Conservation (phyloP, 1,140 invertebrate species). For the Zaprionus ghesquierei region DNA sequence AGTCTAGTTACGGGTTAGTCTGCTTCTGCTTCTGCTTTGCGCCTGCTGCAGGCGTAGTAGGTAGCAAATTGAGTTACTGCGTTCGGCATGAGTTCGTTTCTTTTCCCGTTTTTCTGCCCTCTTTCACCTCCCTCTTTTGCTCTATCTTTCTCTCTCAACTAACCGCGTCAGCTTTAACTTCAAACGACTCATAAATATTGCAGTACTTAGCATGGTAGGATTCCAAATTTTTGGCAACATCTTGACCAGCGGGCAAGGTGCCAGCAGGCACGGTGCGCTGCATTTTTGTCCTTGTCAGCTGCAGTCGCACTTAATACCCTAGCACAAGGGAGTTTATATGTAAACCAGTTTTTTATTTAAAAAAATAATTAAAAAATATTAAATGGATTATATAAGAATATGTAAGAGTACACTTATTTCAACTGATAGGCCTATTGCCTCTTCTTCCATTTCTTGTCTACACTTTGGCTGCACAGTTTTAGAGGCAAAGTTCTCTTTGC, state of each 20-base stretch:
- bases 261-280: slow-evolving; percentile 33
- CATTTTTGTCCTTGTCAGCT: slow-evolving; percentile 24
- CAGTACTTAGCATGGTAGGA: slow-evolving; percentile 66
- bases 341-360: not conserved
- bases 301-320: slow-evolving; percentile 5
- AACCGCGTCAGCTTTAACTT: slow-evolving; percentile 25
- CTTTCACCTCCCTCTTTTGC: not conserved
- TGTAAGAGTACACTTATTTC: not conserved
- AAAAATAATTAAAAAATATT: too few relatives aligned
- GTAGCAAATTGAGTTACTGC: slow-evolving; percentile 35
- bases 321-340: not conserved
- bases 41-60: slow-evolving; percentile 28
- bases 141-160: slow-evolving; percentile 10
- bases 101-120: not conserved
- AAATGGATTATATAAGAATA: too few relatives aligned
- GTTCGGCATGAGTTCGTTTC: slow-evolving; percentile 27
- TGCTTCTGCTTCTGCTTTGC: slow-evolving; percentile 24
- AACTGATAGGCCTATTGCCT: not conserved
- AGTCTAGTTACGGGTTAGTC: slow-evolving; percentile 6
- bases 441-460: slow-evolving; percentile 7
- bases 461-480: slow-evolving; percentile 29
- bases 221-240: slow-evolving; percentile 54
- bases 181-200: slow-evolving; percentile 60
- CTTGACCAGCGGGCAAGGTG: slow-evolving; percentile 33
- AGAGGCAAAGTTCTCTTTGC: slow-evolving; percentile 54